Conservation (phyloP, 1,140 invertebrate genomes). For the Bombus balteatus region DNA sequence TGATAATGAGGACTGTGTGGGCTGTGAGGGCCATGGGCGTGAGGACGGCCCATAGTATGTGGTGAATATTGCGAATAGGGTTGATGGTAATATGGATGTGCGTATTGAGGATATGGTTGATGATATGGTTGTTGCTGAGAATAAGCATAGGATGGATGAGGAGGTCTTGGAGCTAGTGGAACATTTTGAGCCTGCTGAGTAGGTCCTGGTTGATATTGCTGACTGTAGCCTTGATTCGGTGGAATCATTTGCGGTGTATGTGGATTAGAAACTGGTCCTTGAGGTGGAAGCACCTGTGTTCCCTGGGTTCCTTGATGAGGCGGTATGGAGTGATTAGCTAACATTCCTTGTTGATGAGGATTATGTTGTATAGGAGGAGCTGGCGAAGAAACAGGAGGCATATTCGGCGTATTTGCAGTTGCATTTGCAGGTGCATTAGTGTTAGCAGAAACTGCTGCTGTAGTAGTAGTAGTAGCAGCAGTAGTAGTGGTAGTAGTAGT, state of each 20-base stretch:
- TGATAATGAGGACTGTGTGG: slow-evolving; percentile 79
- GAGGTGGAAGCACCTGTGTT: slow-evolving; percentile 71
- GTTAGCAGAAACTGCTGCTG: slow-evolving; percentile 60
- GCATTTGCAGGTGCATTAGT: slow-evolving; percentile 63
- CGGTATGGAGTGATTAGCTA: slow-evolving; percentile 77
- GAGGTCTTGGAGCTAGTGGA: slow-evolving; percentile 83
- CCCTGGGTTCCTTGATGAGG: slow-evolving; percentile 72
- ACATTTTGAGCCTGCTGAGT: slow-evolving; percentile 82
- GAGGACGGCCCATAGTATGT: slow-evolving; percentile 82
- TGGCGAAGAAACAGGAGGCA: slow-evolving; percentile 69
- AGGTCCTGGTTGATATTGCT: slow-evolving; percentile 75
- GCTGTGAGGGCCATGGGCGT: slow-evolving; percentile 79
- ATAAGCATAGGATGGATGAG: slow-evolving; percentile 85
- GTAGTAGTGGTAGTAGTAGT: slow-evolving; percentile 61
- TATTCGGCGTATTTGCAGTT: slow-evolving; percentile 67
- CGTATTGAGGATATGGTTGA: slow-evolving; percentile 84
- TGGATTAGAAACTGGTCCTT: slow-evolving; percentile 71
- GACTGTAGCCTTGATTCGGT: slow-evolving; percentile 81
- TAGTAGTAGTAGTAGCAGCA: slow-evolving; percentile 49
- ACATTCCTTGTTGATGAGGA: slow-evolving; percentile 74
- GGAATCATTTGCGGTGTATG: slow-evolving; percentile 82
- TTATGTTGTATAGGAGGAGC: slow-evolving; percentile 72
- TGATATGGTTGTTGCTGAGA: slow-evolving; percentile 86
- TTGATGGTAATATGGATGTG: slow-evolving; percentile 86
- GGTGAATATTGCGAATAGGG: slow-evolving; percentile 85